These are phyloP conservation scores for Nymphalis polychloros DNA, from an alignment of 2,888 invertebrate species.

Conservation along the genomic window DNA sequence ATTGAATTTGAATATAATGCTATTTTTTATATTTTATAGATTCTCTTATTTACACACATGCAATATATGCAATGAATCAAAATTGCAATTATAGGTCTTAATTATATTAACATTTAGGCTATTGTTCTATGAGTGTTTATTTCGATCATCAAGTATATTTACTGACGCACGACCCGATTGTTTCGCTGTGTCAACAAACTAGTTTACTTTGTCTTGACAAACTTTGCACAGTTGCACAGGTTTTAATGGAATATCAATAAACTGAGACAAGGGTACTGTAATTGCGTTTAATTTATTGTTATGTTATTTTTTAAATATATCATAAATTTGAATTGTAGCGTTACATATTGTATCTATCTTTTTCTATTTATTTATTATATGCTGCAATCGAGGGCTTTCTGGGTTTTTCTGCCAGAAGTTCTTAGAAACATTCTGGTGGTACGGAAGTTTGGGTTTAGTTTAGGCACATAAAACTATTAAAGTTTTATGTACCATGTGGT, in stretches of 20 bases:
- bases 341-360: too few relatives aligned
- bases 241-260: conserved; percentile 13
- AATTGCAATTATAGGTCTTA: not conserved
- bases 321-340: too few relatives aligned
- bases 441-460: too few relatives aligned
- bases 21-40: too few relatives aligned
- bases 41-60: not conserved
- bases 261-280: not conserved
- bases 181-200: conserved; percentile 15
- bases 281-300: not conserved
- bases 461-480: too few relatives aligned
- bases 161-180: conserved; percentile 23
- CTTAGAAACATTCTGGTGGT: too few relatives aligned
- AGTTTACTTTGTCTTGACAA: conserved; percentile 26
- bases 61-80: not conserved
- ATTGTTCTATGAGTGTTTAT: not conserved
- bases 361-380: not conserved
- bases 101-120: not conserved
- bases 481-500: too few relatives aligned
- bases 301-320: not conserved
- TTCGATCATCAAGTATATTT: not conserved
- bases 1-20: not conserved
- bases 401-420: not conserved
- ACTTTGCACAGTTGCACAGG: conserved; percentile 28
- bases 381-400: too few relatives aligned